Evolutionary conservation across 1,140 invertebrate species (phyloP).

Genomic region (Drosophila orena): DNA sequence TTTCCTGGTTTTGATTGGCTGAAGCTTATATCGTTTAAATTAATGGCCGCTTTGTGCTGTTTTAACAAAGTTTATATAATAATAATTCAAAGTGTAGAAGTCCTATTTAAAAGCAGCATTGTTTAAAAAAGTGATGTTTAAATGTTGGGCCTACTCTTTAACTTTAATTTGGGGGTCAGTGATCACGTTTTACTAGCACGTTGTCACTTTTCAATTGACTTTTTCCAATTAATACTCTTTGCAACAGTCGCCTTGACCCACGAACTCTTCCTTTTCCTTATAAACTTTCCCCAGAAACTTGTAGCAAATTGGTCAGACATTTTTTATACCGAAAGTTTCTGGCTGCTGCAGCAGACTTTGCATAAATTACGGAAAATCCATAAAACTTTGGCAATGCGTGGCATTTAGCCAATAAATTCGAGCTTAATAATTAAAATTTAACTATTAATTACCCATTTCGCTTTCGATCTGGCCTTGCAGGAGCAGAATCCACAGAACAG

Average conservation of each 20-base stretch:
- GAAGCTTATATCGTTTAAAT: slow-evolving; percentile 32
- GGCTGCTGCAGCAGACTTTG: slow-evolving; percentile 35
- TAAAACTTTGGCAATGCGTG: slow-evolving; percentile 10
- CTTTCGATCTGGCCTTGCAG: slow-evolving; percentile 36
- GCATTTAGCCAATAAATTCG: slow-evolving; percentile 17
- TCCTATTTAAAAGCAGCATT: not conserved
- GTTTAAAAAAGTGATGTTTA: not conserved
- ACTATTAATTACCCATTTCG: no score
- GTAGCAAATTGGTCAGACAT: slow-evolving; percentile 24
- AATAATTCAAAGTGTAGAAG: slow-evolving; percentile 1
- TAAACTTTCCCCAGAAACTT: slow-evolving; percentile 16
- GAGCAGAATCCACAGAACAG: slow-evolving; percentile 57
- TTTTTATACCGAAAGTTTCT: slow-evolving; percentile 48
- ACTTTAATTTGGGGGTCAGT: not conserved
- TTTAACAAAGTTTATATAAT: slow-evolving; percentile 8
- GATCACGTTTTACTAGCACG: not conserved
- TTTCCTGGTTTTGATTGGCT: slow-evolving; percentile 15
- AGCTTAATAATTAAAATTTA: slow-evolving; percentile 1
- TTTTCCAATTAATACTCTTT: slow-evolving; percentile 48
- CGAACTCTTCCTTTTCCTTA: slow-evolving; percentile 8
- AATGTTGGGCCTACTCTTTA: not conserved
- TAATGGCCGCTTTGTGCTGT: slow-evolving; percentile 10
- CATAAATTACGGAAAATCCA: slow-evolving; percentile 71
- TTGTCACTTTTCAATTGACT: slow-evolving; percentile 6
- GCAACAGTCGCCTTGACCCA: slow-evolving; percentile 29